Base-by-base conservation (phyloP, 2,113 vertebrate species). In the Stictonetta naevosa region DNA sequence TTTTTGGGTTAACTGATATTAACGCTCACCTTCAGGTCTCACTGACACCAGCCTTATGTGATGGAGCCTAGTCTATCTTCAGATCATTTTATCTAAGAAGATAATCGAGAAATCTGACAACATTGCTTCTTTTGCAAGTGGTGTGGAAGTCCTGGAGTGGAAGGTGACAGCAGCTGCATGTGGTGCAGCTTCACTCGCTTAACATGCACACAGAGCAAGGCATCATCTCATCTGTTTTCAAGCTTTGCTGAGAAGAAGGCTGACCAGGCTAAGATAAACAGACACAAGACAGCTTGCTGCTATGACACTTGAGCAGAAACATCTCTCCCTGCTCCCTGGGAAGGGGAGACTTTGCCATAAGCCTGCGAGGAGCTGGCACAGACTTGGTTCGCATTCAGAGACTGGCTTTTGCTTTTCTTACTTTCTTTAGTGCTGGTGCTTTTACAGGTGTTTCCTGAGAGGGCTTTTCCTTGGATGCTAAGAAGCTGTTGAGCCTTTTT, bases 381-480 rank as follows among this genome's bases (percentile, higher is more conserved):
- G 76, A 40, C 14, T 14, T 2, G 2, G 22, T 14, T 3, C 21
- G 33, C 58, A 52, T 3, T 59, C 71, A 89, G 33, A 3, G 6
- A 25, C 55, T 8, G 28, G 28, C 79, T 62, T 42, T 46, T 74
- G 71, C 79, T 56, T 36, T 74, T 52, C 59, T 58, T 56, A 62
- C 68, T 88, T 64, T 79, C 40, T 44, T 78, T 23, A 19, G 52
- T 5, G 4, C 1, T 58, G 38, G 29, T 53, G 73, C 55, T 69
- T 74, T 38, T 44, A 46, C 91, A 96, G 95, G 38, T 80, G 94
- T 58, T 95, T 97, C 91, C 86, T 50, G 82, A 75, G 55, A 85
- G 40, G 62, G 58, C 66, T 96, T 71, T 68, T 88, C 89, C 92
- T 66, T 0, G 0, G 23, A 18, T 0, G 3, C 16, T 5, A 74